Evolutionary conservation across 2,888 invertebrate genomes (phyloP).

Genomic region (Drosophila putrida): DNA sequence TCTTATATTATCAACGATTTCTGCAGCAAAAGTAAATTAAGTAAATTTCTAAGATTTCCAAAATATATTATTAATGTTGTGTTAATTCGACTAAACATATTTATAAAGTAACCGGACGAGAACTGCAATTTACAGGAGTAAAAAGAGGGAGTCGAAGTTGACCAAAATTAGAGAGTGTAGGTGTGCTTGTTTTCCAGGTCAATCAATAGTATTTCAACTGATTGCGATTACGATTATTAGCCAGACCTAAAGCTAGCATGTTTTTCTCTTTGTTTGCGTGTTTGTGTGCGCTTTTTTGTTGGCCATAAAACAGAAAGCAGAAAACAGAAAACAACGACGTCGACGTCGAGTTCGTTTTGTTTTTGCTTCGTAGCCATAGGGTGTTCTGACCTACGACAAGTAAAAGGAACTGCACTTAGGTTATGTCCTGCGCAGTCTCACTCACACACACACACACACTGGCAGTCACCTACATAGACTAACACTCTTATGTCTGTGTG

Average conservation of each 20-base stretch:
- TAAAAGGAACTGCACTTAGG: slow-evolving; percentile 54
- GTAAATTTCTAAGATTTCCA: background rate
- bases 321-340: slow-evolving; percentile 37
- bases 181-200: slow-evolving; percentile 78
- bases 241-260: slow-evolving; percentile 22
- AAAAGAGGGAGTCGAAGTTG: background rate
- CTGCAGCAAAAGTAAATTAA: background rate
- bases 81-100: background rate
- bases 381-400: slow-evolving; percentile 73
- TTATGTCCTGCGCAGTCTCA: slow-evolving; percentile 76
- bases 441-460: slow-evolving; percentile 24
- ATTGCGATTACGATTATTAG: slow-evolving; percentile 63
- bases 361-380: slow-evolving; percentile 39
- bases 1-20: background rate
- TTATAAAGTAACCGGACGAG: background rate
- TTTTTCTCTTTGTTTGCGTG: slow-evolving; percentile 14
- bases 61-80: background rate
- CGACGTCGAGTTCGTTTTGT: slow-evolving; percentile 67
- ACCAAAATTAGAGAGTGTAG: slow-evolving; percentile 26
- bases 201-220: slow-evolving; percentile 79
- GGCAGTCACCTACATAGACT: background rate
- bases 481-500: slow-evolving; percentile 26
- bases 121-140: slow-evolving; percentile 1
- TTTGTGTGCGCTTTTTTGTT: slow-evolving; percentile 22
- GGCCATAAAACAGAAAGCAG: slow-evolving; percentile 52